Evolutionary conservation across 2,888 invertebrate species (phyloP).

Genomic region (Galerucella pusilla): DNA sequence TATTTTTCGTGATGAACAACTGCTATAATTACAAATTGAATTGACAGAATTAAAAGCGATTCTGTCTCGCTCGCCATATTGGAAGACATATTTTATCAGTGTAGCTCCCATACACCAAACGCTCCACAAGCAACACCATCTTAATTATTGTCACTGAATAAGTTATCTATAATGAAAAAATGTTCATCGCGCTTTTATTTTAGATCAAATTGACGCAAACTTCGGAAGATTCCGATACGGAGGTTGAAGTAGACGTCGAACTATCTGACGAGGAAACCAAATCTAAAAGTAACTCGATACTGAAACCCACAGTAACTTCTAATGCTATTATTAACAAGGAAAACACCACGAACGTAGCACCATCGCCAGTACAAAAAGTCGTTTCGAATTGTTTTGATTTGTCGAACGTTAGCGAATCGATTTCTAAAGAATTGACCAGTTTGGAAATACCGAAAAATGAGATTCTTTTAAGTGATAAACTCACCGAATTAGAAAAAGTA

Average conservation of each 20-base stretch:
- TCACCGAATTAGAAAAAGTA: conserved; percentile 68
- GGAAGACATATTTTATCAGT: no score
- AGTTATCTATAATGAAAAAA: no score
- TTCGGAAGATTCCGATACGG: conserved; percentile 61
- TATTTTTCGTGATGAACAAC: no score
- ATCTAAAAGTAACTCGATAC: not conserved
- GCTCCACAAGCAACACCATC: no score
- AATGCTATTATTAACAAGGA: not conserved
- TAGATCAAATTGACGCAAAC: conserved; percentile 61
- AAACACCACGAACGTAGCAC: not conserved
- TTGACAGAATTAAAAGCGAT: no score
- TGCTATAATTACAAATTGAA: no score
- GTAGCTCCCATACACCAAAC: no score
- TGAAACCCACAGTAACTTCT: conserved; percentile 11
- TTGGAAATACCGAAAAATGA: conserved; percentile 67
- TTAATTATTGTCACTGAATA: no score
- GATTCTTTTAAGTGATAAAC: conserved; percentile 60
- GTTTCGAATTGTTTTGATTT: conserved; percentile 41
- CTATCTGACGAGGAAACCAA: conserved; percentile 64
- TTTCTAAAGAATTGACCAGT: conserved; percentile 54
- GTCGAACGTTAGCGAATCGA: conserved; percentile 48
- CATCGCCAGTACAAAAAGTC: not conserved
- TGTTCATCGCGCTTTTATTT: not conserved
- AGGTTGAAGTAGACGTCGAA: conserved; percentile 72
- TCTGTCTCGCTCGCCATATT: no score